Evolutionary conservation across 2,797 vertebrate genomes (phyloP).

Genomic region (Thripadectes ignobilis): DNA sequence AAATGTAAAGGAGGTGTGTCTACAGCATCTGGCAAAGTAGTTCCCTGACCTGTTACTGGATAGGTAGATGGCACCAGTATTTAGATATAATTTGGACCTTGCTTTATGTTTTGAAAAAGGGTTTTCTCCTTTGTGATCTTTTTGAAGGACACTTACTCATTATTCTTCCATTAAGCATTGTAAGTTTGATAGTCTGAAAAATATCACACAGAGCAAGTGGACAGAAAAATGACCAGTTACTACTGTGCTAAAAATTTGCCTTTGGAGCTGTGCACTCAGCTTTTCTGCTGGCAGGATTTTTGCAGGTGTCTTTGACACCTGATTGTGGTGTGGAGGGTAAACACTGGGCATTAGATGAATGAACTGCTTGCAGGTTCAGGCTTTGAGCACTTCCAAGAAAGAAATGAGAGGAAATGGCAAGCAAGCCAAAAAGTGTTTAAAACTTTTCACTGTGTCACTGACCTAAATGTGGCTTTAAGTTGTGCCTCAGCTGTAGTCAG

Average conservation of each 20-base stretch:
- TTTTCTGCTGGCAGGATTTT: neutral
- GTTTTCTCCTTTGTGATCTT: neutral
- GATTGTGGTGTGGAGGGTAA: neutral
- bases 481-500: accelerated
- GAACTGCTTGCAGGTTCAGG: neutral
- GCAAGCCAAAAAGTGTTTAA: neutral
- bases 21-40: neutral
- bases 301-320: neutral
- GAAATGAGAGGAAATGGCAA: neutral
- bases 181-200: neutral
- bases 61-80: neutral
- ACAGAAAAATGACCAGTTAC: neutral
- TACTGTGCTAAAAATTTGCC: neutral
- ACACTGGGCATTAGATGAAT: neutral
- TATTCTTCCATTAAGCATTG: neutral
- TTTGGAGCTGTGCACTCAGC: neutral
- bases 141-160: neutral
- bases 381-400: neutral
- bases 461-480: neutral
- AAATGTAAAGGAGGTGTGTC: neutral
- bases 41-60: neutral
- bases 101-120: neutral
- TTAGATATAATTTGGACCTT: neutral
- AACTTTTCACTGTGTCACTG: neutral
- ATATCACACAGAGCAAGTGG: accelerated